These are phyloP conservation scores for Cydia strobilella DNA, from an alignment of 1,140 invertebrate genomes.

Conservation along the genomic window DNA sequence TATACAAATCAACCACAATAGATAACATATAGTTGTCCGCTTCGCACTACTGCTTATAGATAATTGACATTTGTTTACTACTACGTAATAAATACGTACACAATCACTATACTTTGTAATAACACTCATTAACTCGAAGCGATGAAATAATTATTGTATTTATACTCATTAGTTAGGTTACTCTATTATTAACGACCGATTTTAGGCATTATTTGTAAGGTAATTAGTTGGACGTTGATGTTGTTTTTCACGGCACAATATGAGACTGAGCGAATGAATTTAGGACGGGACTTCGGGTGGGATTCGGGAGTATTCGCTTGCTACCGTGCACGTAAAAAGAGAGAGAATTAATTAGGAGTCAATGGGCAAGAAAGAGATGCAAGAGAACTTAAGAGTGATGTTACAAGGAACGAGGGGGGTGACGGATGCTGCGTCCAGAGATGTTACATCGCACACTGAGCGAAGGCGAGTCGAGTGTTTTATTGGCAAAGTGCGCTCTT, in stretches of 20 bases:
- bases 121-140: background rate
- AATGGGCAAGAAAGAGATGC: conserved; percentile 42
- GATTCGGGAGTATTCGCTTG: conserved; percentile 54
- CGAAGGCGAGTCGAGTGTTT: background rate
- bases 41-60: conserved; percentile 2
- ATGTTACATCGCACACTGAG: background rate
- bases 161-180: background rate
- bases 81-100: conserved; percentile 22
- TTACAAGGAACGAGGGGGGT: conserved; percentile 34
- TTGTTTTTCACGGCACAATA: conserved; percentile 43
- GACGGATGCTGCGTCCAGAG: conserved; percentile 62
- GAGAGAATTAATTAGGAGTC: conserved; percentile 38
- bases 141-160: conserved; percentile 10
- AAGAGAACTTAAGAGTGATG: conserved; percentile 36
- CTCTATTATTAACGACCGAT: conserved; percentile 20
- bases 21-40: background rate
- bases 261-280: conserved; percentile 51
- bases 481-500: background rate
- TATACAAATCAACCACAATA: conserved; percentile 3
- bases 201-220: conserved; percentile 40
- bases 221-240: conserved; percentile 44
- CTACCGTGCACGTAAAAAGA: conserved; percentile 34
- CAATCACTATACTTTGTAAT: conserved; percentile 8
- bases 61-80: conserved; percentile 18
- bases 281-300: conserved; percentile 53